A percentile compares a stretch with the other conserved stretches of the same genome.
Conservation (phyloP, 2,888 invertebrate genomes). For the Pollenia amentaria region DNA sequence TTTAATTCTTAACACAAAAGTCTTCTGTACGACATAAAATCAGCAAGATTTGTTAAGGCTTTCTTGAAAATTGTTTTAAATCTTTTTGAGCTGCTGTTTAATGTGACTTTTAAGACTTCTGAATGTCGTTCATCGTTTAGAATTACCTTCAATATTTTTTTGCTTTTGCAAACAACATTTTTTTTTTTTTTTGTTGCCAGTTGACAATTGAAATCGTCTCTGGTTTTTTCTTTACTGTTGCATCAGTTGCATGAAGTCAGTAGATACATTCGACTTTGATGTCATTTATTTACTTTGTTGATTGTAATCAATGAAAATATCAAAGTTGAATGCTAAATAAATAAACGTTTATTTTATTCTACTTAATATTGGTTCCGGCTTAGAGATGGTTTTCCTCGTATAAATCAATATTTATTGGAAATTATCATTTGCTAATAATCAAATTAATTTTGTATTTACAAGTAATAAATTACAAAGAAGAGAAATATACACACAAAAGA, state of each 20-base stretch:
- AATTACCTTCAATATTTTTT: slow-evolving; percentile 49
- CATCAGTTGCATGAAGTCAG: slow-evolving; percentile 1
- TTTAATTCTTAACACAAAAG: not conserved
- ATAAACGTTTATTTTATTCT: slow-evolving; percentile 36
- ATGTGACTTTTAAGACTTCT: slow-evolving; percentile 67
- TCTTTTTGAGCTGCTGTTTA: slow-evolving; percentile 72
- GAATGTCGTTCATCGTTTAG: slow-evolving; percentile 53
- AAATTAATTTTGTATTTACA: slow-evolving; percentile 71
- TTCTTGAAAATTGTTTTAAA: slow-evolving; percentile 68
- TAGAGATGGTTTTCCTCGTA: not conserved
- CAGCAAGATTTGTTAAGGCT: not conserved
- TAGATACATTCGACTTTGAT: slow-evolving; percentile 33
- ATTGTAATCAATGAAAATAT: slow-evolving; percentile 54
- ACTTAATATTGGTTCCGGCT: slow-evolving; percentile 61
- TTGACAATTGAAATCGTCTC: slow-evolving; percentile 58
- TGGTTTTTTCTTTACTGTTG: not conserved
- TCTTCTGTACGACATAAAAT: not conserved
- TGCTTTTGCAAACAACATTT: slow-evolving; percentile 38
- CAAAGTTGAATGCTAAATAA: slow-evolving; percentile 67
- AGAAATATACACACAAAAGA: slow-evolving; percentile 35
- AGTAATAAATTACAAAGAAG: slow-evolving; percentile 66
- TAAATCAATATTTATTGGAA: slow-evolving; percentile 57
- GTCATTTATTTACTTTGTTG: slow-evolving; percentile 52
- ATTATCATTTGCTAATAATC: slow-evolving; percentile 64
- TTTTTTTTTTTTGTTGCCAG: slow-evolving; percentile 14